Evolutionary conservation across 1,140 invertebrate genomes (phyloP).

Genomic region (Phthorimaea operculella): DNA sequence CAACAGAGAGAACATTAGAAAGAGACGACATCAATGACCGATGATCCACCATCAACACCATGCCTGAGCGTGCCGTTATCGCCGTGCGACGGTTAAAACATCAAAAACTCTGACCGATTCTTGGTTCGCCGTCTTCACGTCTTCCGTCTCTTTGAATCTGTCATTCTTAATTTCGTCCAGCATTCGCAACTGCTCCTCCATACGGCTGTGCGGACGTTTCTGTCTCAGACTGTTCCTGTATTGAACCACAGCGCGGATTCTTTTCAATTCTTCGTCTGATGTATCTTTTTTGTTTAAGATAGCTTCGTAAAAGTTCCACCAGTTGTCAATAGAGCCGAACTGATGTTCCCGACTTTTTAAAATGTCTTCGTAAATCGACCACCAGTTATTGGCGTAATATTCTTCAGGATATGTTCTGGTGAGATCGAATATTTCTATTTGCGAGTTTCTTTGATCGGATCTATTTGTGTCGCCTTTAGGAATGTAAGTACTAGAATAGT

Average conservation of each 20-base stretch:
- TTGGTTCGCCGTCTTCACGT: constrained; percentile 32
- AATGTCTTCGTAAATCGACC: constrained; percentile 63
- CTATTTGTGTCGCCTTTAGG: constrained; percentile 26
- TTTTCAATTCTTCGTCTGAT: constrained; percentile 31
- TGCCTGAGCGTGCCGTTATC: constrained; percentile 3
- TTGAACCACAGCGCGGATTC: constrained; percentile 32
- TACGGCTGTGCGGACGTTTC: constrained; percentile 41
- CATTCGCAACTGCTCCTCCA: constrained; percentile 53
- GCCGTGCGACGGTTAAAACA: neutral
- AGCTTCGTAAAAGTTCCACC: constrained; percentile 62
- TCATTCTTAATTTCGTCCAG: constrained; percentile 45
- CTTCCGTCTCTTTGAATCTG: constrained; percentile 47
- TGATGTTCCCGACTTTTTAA: constrained; percentile 56
- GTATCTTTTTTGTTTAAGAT: constrained; percentile 46
- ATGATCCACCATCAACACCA: constrained; percentile 4
- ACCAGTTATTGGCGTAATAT: constrained; percentile 67
- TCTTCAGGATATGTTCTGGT: constrained; percentile 54
- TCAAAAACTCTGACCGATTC: constrained; percentile 50
- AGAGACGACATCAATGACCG: constrained; percentile 10
- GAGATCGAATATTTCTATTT: constrained; percentile 53
- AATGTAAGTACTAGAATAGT: constrained; percentile 22
- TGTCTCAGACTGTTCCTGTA: constrained; percentile 25
- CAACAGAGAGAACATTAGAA: neutral
- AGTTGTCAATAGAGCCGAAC: constrained; percentile 63
- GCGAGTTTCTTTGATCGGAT: constrained; percentile 23